Conservation (phyloP, 2,113 vertebrate genomes). For the Channa maculata region DNA sequence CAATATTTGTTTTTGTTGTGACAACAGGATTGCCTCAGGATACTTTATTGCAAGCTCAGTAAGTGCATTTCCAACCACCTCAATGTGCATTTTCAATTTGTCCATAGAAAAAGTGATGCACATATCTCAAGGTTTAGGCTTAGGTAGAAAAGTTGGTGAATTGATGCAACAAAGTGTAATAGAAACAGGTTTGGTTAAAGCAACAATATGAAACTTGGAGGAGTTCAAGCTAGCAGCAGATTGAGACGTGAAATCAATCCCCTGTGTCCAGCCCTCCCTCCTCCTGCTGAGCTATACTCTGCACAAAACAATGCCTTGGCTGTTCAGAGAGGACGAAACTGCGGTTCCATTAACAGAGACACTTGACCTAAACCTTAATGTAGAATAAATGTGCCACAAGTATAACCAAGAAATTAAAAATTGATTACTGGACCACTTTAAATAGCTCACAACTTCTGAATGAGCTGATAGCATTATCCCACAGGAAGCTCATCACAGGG, state of each 20-base stretch:
- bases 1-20: background rate
- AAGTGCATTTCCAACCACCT: too few species aligned
- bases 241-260: too few species aligned
- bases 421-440: background rate
- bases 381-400: slow-evolving; percentile 30
- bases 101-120: background rate
- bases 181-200: too few species aligned
- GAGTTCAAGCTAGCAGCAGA: too few species aligned
- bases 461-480: slow-evolving; percentile 19
- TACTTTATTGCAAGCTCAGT: background rate
- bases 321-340: background rate
- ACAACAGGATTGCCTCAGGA: background rate
- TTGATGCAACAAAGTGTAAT: too few species aligned
- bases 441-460: slow-evolving; percentile 16
- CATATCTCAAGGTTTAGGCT: background rate
- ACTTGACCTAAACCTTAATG: slow-evolving; percentile 19
- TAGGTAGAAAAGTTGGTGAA: background rate
- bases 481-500: slow-evolving; percentile 13
- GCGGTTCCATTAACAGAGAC: background rate
- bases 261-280: too few species aligned
- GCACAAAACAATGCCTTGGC: too few species aligned
- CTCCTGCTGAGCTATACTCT: too few species aligned
- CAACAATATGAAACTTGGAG: too few species aligned
- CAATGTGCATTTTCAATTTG: background rate
- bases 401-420: slow-evolving; percentile 39